These are phyloP conservation scores for Drosophila burlai DNA, from an alignment of 1,140 invertebrate species.

Conservation along the genomic window DNA sequence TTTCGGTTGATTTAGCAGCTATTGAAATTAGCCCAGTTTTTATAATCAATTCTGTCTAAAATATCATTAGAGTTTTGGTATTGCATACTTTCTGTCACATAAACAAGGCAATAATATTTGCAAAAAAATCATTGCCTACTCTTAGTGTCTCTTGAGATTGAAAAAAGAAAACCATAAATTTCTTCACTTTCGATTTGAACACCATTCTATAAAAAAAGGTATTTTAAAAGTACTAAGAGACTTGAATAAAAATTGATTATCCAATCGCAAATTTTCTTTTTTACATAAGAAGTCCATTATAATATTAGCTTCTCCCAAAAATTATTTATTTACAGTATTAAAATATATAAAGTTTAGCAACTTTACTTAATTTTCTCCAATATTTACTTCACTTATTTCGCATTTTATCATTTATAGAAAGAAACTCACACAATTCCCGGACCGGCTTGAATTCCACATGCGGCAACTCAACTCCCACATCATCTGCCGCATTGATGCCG, in stretches of 20 bases:
- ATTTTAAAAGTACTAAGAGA: not conserved
- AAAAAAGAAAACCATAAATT: not conserved
- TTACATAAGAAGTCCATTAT: not conserved
- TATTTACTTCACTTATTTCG: not conserved
- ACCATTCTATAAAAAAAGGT: not conserved
- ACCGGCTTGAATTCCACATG: conserved; percentile 59
- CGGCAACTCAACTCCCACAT: conserved; percentile 43
- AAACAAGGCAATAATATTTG: too few relatives aligned
- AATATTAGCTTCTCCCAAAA: not conserved
- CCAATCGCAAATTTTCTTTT: not conserved
- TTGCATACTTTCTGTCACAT: not conserved
- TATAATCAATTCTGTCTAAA: too few relatives aligned
- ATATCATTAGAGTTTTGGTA: not conserved
- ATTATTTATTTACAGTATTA: not conserved
- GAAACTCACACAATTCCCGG: conserved; percentile 63
- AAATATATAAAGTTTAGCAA: not conserved
- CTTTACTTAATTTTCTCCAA: not conserved
- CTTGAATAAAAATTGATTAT: not conserved
- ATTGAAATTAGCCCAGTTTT: not conserved
- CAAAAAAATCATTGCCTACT: not conserved
- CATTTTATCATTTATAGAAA: not conserved
- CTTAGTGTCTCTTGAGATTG: not conserved
- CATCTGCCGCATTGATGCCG: conserved; percentile 25
- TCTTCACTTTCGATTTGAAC: not conserved
- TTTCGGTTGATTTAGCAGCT: not conserved